Percentiles rank a stretch among this genome's conserved stretches.
Conservation (phyloP, 2,797 vertebrate genomes). For the Uromys caudimaculatus region DNA sequence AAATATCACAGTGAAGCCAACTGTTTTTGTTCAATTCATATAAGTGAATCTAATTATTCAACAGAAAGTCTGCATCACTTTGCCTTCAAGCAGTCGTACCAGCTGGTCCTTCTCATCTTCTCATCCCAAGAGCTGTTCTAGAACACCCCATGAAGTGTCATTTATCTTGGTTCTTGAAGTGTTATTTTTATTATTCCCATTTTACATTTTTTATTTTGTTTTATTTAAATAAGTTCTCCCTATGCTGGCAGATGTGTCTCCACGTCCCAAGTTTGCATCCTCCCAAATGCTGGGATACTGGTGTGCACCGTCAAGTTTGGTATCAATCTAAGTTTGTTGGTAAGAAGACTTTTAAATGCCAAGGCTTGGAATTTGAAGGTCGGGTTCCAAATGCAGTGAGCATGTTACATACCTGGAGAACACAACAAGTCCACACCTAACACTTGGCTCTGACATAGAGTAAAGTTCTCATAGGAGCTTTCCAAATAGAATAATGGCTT, state of each 20-base stretch:
- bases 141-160: neutral
- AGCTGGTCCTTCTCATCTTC: neutral
- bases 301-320: neutral
- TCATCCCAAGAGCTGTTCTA: neutral
- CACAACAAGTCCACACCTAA: neutral
- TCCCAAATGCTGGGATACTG: neutral
- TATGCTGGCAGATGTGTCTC: neutral
- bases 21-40: neutral
- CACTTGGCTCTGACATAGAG: neutral
- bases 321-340: neutral
- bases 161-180: neutral
- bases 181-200: neutral
- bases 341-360: neutral
- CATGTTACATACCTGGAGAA: neutral
- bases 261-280: too few relatives aligned
- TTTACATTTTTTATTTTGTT: neutral
- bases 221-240: neutral
- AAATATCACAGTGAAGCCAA: neutral
- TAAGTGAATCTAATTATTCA: neutral
- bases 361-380: neutral
- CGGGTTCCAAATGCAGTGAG: neutral
- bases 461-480: conserved; percentile 6
- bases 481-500: neutral
- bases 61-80: neutral
- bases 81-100: neutral